Conservation (phyloP, 2,888 invertebrate species). For the Tenthredo mesomela region DNA sequence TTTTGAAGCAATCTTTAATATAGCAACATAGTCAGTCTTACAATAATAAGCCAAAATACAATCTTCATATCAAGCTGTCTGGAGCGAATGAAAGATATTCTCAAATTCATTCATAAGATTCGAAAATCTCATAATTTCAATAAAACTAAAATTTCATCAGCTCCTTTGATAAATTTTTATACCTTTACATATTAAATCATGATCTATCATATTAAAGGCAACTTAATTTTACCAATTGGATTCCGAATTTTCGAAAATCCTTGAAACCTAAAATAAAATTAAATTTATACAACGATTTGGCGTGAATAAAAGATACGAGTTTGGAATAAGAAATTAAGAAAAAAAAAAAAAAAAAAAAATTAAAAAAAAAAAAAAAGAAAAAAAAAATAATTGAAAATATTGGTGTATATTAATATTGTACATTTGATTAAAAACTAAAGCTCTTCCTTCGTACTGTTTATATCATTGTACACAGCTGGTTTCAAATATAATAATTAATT, state of each 20-base stretch:
- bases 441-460: conserved; percentile 35
- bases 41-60: conserved; percentile 77
- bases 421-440: conserved; percentile 52
- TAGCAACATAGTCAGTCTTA: conserved; percentile 77
- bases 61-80: conserved; percentile 72
- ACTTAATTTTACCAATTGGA: conserved; percentile 19
- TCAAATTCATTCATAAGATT: conserved; percentile 40
- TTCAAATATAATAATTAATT: conserved; percentile 40
- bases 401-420: conserved; percentile 46
- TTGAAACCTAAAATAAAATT: conserved; percentile 22
- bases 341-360: no score
- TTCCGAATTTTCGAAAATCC: not conserved
- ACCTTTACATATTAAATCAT: conserved; percentile 67
- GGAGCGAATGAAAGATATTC: conserved; percentile 63
- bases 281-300: conserved; percentile 50
- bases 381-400: conserved; percentile 47
- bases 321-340: conserved; percentile 23
- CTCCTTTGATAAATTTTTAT: conserved; percentile 70
- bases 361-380: conserved; percentile 34
- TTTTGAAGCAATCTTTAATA: conserved; percentile 77
- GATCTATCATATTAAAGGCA: conserved; percentile 34
- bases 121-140: conserved; percentile 55
- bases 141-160: conserved; percentile 65
- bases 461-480: conserved; percentile 47
- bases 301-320: conserved; percentile 44